A percentile compares a stretch with the other conserved stretches of the same genome.
phyloP scores from a whole-genome alignment of 2,888 invertebrate species.

The Blastobasis adustella region DNA sequence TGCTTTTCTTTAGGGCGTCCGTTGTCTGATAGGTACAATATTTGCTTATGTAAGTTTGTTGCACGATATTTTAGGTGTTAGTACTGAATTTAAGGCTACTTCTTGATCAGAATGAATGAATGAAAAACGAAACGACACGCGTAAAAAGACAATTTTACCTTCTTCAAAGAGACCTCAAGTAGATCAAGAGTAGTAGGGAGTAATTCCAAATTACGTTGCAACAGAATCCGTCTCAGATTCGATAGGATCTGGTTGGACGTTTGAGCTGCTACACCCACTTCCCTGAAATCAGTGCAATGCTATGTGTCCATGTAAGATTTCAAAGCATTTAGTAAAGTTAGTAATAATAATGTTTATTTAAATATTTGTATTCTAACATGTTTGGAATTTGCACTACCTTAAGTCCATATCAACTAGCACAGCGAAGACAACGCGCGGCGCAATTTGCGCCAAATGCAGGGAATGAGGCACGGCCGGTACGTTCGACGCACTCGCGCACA shows the following conservation, averaged over 20 bases:
- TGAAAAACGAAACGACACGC: too few species aligned
- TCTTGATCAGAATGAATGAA: neutral
- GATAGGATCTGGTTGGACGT: conserved; percentile 54
- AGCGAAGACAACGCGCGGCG: conserved; percentile 47
- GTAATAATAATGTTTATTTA: too few species aligned
- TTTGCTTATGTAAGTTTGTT: neutral
- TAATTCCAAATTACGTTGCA: conserved; percentile 83
- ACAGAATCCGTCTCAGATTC: conserved; percentile 73
- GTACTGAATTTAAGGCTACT: neutral
- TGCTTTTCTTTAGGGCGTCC: conserved; percentile 80
- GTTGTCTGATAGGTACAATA: conserved; percentile 62
- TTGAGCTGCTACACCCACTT: conserved; percentile 48
- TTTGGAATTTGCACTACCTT: conserved; percentile 42
- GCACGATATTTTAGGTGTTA: neutral
- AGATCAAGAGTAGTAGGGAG: conserved; percentile 83
- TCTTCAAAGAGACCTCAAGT: conserved; percentile 80
- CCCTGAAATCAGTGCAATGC: conserved; percentile 33
- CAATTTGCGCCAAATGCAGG: conserved; percentile 49
- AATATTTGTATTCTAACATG: neutral
- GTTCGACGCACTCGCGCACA: conserved; percentile 41
- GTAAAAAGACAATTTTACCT: conserved; percentile 32
- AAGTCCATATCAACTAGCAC: conserved; percentile 56
- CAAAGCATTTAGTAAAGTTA: too few species aligned
- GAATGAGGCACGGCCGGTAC: conserved; percentile 58
- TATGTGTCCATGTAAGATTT: neutral